phyloP scores from a whole-genome alignment of 1,140 invertebrate species.

The Spodoptera litura region DNA sequence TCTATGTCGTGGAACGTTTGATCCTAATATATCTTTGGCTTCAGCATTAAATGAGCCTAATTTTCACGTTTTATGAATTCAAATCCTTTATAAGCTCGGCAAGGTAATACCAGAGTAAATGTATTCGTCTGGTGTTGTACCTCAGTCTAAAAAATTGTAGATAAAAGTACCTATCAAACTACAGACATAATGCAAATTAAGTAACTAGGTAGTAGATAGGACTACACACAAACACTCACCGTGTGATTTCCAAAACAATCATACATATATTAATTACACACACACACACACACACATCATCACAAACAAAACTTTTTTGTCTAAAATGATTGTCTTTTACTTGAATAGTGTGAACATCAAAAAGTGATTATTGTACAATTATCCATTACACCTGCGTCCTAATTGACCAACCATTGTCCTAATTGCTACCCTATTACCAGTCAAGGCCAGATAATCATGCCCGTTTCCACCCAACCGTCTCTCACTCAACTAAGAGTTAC shows the following conservation, averaged over 20 bases:
- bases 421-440: not conserved
- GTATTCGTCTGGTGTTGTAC: too few relatives aligned
- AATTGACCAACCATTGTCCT: not conserved
- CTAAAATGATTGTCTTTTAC: not conserved
- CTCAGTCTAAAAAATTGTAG: too few relatives aligned
- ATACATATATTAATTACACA: conserved; percentile 4
- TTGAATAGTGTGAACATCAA: not conserved
- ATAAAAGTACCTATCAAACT: too few relatives aligned
- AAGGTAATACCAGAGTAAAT: too few relatives aligned
- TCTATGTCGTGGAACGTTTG: too few relatives aligned
- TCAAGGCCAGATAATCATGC: not conserved
- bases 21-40: too few relatives aligned
- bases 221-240: not conserved
- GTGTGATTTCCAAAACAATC: not conserved
- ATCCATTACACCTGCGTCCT: not conserved
- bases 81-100: too few relatives aligned
- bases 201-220: not conserved
- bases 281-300: not conserved
- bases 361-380: not conserved
- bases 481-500: too few relatives aligned
- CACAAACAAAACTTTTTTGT: not conserved
- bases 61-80: too few relatives aligned
- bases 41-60: too few relatives aligned
- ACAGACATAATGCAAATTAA: not conserved
- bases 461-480: too few relatives aligned